These are phyloP conservation scores for Scaptomyza flava DNA, from an alignment of 2,888 invertebrate species.

Conservation along the genomic window DNA sequence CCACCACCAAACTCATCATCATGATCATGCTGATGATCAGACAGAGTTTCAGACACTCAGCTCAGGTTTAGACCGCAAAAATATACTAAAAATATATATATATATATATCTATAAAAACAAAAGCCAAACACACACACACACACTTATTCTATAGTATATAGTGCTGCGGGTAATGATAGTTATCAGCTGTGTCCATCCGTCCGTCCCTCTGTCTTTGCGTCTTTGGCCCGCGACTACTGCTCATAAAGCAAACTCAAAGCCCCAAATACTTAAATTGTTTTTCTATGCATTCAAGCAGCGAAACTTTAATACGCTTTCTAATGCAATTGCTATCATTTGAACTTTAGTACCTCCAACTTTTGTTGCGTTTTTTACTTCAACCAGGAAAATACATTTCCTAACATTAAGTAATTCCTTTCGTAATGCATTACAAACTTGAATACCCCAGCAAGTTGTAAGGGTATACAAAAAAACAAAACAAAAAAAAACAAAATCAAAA, in stretches of 20 bases:
- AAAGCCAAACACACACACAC: constrained; percentile 36
- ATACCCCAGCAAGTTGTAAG: neutral
- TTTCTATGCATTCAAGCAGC: constrained; percentile 6
- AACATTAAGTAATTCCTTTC: too few relatives aligned
- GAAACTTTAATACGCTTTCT: constrained; percentile 32
- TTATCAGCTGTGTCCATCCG: constrained; percentile 59
- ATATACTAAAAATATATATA: constrained; percentile 28
- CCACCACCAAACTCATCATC: constrained; percentile 29
- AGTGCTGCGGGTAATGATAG: constrained; percentile 76
- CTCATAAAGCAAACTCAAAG: constrained; percentile 58
- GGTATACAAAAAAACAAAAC: neutral
- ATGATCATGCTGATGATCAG: constrained; percentile 38
- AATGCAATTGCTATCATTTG: neutral
- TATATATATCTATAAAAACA: constrained; percentile 26
- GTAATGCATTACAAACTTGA: neutral
- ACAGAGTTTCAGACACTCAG: constrained; percentile 21
- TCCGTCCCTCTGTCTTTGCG: constrained; percentile 28
- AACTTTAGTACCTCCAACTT: too few relatives aligned
- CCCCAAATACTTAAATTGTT: constrained; percentile 18
- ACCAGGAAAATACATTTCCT: too few relatives aligned
- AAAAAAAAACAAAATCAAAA: constrained; percentile 14
- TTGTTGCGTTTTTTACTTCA: too few relatives aligned
- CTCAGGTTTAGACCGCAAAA: constrained; percentile 56
- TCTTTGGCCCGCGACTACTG: constrained; percentile 58
- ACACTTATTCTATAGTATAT: constrained; percentile 10